phyloP scores from a whole-genome alignment of 2,113 vertebrate genomes.

The Larimichthys crocea region DNA sequence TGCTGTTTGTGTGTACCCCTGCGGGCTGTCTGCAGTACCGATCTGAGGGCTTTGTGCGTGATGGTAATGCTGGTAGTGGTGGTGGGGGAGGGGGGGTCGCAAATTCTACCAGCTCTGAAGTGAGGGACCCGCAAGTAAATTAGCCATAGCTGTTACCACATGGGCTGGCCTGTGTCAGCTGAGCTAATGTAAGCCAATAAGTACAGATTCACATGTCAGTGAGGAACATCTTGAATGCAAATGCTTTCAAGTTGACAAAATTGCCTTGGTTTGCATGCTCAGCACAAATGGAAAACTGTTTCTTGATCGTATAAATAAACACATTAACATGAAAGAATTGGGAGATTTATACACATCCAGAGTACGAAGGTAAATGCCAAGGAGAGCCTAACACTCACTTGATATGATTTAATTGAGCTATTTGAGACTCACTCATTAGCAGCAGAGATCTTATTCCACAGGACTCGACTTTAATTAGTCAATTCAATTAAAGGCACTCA shows the following conservation, averaged over 20 bases:
- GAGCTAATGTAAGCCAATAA: conserved; percentile 46
- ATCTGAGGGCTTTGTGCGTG: conserved; percentile 55
- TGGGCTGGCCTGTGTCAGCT: conserved; percentile 51
- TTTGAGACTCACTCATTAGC: conserved; percentile 79
- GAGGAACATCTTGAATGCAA: conserved; percentile 70
- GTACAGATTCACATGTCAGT: conserved; percentile 36
- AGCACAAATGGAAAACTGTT: conserved; percentile 35
- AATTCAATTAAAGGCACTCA: conserved; percentile 81
- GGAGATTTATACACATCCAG: conserved; percentile 32
- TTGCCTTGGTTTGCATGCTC: conserved; percentile 29
- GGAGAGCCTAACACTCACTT: conserved; percentile 45
- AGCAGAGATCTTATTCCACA: conserved; percentile 78
- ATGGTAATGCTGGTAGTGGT: conserved; percentile 15
- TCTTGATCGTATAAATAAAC: conserved; percentile 40
- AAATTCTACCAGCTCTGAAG: conserved; percentile 59
- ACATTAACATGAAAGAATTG: conserved; percentile 46
- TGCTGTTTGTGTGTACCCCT: conserved; percentile 55
- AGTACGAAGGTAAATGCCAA: conserved; percentile 64
- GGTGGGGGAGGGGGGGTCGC: conserved; percentile 19
- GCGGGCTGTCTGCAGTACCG: conserved; percentile 50
- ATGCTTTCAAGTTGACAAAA: conserved; percentile 38
- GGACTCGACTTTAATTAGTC: conserved; percentile 80
- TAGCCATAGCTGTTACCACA: conserved; percentile 66
- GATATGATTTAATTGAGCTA: conserved; percentile 76
- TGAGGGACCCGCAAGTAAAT: conserved; percentile 62